Percentiles rank a stretch among this genome's conserved stretches.
phyloP scores from a whole-genome alignment of 1,140 invertebrate species.

The Eumaeus atala region DNA sequence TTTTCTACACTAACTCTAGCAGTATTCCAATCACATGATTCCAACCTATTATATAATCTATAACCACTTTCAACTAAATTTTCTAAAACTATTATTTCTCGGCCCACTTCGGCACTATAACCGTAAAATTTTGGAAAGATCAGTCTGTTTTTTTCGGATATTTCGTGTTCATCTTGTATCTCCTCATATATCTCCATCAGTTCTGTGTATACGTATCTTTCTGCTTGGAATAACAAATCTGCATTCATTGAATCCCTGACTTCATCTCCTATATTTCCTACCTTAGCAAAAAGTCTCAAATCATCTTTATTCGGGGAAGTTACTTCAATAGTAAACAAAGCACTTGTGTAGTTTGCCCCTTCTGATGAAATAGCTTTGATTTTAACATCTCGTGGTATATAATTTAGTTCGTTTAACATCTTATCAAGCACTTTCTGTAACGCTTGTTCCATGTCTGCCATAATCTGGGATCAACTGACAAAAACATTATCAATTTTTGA shows the following conservation, averaged over 20 bases:
- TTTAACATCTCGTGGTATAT: conserved; percentile 21
- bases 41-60: conserved; percentile 28
- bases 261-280: conserved; percentile 30
- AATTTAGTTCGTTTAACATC: conserved; percentile 28
- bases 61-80: conserved; percentile 39
- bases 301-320: conserved; percentile 26
- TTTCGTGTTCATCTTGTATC: conserved; percentile 31
- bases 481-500: neutral
- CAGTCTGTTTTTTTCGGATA: conserved; percentile 31
- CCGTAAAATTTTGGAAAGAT: conserved; percentile 45
- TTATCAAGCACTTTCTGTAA: conserved; percentile 32
- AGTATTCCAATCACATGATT: conserved; percentile 40
- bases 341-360: conserved; percentile 45
- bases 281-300: conserved; percentile 50
- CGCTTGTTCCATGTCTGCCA: conserved; percentile 33
- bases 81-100: conserved; percentile 44
- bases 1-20: conserved; percentile 30
- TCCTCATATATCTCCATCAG: conserved; percentile 33
- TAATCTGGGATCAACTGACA: conserved; percentile 17
- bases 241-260: conserved; percentile 29
- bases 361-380: conserved; percentile 27
- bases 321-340: conserved; percentile 28
- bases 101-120: conserved; percentile 15
- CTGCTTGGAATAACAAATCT: conserved; percentile 35
- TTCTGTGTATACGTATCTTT: conserved; percentile 39